These are phyloP conservation scores for Cherax quadricarinatus DNA, from an alignment of 1,140 invertebrate species.

Conservation along the genomic window DNA sequence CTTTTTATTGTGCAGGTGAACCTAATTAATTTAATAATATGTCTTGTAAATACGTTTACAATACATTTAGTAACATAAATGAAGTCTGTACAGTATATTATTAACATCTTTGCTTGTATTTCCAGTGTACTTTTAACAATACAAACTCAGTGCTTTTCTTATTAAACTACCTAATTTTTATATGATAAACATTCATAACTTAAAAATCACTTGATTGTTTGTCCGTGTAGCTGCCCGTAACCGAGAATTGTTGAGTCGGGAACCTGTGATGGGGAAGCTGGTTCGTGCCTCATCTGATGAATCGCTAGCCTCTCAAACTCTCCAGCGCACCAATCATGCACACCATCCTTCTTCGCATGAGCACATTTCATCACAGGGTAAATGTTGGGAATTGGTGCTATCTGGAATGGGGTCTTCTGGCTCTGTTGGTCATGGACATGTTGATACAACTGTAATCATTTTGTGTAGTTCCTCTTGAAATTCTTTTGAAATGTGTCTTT, in stretches of 20 bases:
- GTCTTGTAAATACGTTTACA: not conserved
- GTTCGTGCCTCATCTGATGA: conserved; percentile 62
- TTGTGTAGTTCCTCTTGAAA: not conserved
- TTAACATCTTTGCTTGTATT: conserved; percentile 1
- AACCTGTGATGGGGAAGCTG: conserved; percentile 42
- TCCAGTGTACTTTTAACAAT: not conserved
- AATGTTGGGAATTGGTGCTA: conserved; percentile 51
- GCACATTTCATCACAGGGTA: conserved; percentile 62
- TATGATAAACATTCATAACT: not conserved
- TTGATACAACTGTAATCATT: not conserved
- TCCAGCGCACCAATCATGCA: conserved; percentile 55
- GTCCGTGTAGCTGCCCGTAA: conserved; percentile 66
- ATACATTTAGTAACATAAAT: not conserved
- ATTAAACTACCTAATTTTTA: not conserved
- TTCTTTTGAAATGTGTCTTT: not conserved
- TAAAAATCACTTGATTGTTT: conserved; percentile 12
- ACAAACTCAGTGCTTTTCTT: not conserved
- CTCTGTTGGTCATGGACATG: not conserved
- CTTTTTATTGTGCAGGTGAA: not conserved
- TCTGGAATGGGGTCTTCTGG: conserved; percentile 6
- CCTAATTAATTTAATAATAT: not conserved
- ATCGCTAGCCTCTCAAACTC: conserved; percentile 59
- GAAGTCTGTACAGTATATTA: not conserved
- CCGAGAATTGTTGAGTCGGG: conserved; percentile 62
- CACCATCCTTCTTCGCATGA: conserved; percentile 59